A percentile compares a stretch with the other conserved stretches of the same genome.
Conservation (phyloP, 2,113 vertebrate species). For the Hiodon tergisus region DNA sequence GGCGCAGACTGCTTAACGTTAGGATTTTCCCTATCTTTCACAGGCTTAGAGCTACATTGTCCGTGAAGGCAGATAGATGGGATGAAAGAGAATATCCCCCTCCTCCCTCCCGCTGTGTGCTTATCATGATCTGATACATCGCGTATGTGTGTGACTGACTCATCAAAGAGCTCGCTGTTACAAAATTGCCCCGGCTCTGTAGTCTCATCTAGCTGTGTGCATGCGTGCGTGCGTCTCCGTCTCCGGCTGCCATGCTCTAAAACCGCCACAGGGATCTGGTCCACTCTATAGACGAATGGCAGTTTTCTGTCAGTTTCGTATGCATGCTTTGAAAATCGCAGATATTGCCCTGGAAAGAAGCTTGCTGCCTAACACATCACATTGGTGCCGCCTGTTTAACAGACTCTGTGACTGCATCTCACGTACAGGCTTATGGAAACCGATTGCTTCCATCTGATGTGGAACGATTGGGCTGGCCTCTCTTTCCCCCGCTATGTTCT, state of each 20-base stretch:
- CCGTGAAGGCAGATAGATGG: conserved; percentile 8
- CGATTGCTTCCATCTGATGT: background rate
- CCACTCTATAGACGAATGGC: background rate
- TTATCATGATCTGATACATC: background rate
- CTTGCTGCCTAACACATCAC: no score
- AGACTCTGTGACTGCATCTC: background rate
- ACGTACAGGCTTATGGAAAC: background rate
- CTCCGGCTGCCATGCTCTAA: no score
- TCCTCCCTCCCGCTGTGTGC: background rate
- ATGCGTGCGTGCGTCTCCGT: background rate
- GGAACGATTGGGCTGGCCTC: background rate
- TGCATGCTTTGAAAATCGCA: background rate
- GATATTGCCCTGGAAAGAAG: no score
- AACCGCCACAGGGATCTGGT: background rate
- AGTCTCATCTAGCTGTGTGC: background rate
- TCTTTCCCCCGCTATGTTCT: background rate
- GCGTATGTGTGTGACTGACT: background rate
- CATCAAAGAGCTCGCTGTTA: background rate
- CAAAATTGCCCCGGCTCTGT: background rate
- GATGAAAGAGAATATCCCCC: background rate
- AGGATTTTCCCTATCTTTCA: background rate
- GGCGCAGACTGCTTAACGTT: background rate
- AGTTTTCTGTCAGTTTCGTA: background rate
- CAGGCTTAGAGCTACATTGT: conserved; percentile 1
- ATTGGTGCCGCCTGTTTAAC: no score